These are phyloP conservation scores for Acridotheres tristis DNA, from an alignment of 2,797 vertebrate genomes.

Conservation along the genomic window DNA sequence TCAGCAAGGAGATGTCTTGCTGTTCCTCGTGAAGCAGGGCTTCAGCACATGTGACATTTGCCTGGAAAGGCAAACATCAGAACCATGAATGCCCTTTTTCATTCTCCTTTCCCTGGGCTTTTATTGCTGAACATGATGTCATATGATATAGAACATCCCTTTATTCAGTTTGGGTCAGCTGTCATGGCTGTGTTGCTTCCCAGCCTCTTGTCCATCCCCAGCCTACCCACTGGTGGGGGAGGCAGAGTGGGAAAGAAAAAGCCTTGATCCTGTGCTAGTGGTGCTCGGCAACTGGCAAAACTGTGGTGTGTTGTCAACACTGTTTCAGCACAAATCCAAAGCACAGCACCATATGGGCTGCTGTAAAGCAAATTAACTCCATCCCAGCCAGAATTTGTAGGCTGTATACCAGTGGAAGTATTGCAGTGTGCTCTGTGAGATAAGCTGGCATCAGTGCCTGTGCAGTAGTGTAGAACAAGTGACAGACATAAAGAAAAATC, in stretches of 20 bases:
- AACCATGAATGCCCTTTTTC: background rate
- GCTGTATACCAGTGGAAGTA: background rate
- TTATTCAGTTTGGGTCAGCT: background rate
- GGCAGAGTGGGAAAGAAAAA: background rate
- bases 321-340: background rate
- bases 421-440: background rate
- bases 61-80: background rate
- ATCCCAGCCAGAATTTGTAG: background rate
- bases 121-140: background rate
- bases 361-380: background rate
- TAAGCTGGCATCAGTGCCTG: background rate
- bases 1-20: background rate
- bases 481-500: background rate
- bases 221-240: background rate
- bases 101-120: background rate
- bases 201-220: background rate
- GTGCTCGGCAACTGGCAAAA: background rate
- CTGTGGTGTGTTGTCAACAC: background rate
- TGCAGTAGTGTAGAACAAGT: background rate
- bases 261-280: background rate
- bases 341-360: background rate
- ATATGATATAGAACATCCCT: background rate
- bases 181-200: background rate
- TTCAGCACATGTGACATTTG: background rate
- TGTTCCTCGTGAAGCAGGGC: background rate